Evolutionary conservation across 2,888 invertebrate species (phyloP).

Genomic region (Conops quadrifasciatus): DNA sequence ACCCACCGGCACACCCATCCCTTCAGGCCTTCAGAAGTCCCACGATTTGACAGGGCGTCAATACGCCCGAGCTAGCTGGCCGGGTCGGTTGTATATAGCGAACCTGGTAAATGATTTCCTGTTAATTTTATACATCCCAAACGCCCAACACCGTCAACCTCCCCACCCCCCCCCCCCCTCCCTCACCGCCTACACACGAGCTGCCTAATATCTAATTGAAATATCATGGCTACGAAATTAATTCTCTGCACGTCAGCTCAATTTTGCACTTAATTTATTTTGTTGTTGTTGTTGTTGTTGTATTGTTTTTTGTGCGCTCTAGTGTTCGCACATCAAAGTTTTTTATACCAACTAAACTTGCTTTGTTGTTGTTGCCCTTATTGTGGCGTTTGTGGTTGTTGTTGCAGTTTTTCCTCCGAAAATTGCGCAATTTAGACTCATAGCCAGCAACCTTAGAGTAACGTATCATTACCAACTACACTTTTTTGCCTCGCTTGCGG

Average conservation of each 20-base stretch:
- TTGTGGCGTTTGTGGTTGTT: neutral
- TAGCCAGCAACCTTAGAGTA: constrained; percentile 21
- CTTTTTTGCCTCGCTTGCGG: neutral
- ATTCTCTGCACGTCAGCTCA: constrained; percentile 62
- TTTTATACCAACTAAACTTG: neutral
- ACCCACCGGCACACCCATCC: too few relatives aligned
- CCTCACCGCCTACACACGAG: neutral
- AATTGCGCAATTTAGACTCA: constrained; percentile 44
- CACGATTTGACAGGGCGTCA: too few relatives aligned
- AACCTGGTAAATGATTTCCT: constrained; percentile 9
- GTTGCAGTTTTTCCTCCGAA: constrained; percentile 23
- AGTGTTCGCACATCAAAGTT: constrained; percentile 28
- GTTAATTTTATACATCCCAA: neutral
- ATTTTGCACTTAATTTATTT: constrained; percentile 49
- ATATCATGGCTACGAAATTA: constrained; percentile 52
- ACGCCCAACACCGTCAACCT: neutral
- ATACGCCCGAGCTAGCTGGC: too few relatives aligned
- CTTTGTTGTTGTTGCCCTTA: neutral
- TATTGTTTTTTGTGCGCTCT: too few relatives aligned
- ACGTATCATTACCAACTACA: constrained; percentile 26
- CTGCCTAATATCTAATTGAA: constrained; percentile 16
- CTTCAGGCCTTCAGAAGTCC: too few relatives aligned
- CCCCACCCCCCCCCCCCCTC: neutral
- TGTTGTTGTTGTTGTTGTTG: neutral
- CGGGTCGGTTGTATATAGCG: neutral